phyloP scores from a whole-genome alignment of 2,797 vertebrate genomes.

The Lagorchestes hirsutus region DNA sequence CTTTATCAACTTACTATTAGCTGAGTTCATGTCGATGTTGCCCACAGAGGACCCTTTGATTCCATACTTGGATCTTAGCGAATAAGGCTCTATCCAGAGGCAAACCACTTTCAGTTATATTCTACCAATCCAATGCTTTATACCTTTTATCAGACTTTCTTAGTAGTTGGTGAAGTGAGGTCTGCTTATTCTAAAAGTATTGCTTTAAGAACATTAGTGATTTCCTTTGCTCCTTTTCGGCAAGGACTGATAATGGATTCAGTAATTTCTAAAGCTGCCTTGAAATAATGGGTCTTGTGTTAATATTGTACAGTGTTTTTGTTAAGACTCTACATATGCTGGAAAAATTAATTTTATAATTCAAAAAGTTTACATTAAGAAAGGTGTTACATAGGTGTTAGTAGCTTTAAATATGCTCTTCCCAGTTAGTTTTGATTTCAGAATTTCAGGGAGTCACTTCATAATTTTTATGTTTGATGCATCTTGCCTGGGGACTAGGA shows the following conservation, averaged over 20 bases:
- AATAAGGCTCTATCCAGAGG: not conserved
- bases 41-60: not conserved
- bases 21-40: not conserved
- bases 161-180: not conserved
- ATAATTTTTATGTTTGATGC: not conserved
- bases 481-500: not conserved
- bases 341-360: not conserved
- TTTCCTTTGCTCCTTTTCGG: not conserved
- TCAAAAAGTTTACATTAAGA: not conserved
- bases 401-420: not conserved
- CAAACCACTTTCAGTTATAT: not conserved
- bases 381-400: not conserved
- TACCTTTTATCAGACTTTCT: not conserved
- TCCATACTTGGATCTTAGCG: not conserved
- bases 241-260: not conserved
- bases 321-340: not conserved
- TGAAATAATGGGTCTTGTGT: not conserved
- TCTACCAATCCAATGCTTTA: not conserved
- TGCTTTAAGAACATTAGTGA: not conserved
- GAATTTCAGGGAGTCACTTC: not conserved
- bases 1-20: not conserved
- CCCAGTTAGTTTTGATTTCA: not conserved
- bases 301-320: not conserved
- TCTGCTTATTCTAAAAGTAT: not conserved
- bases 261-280: not conserved